phyloP scores from a whole-genome alignment of 2,888 invertebrate species.

The Eupithecia abbreviata region DNA sequence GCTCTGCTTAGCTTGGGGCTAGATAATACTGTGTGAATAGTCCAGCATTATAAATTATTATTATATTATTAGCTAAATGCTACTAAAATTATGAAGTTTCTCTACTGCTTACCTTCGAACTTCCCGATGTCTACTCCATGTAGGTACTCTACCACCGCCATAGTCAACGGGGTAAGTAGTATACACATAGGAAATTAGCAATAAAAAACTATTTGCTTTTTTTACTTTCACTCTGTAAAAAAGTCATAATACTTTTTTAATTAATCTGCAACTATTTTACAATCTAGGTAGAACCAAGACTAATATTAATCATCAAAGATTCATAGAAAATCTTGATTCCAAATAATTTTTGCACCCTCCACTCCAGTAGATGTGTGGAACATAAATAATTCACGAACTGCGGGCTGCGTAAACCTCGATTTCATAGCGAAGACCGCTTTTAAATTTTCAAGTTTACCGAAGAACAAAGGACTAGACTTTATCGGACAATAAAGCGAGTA shows the following conservation, averaged over 20 bases:
- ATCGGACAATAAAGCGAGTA: constrained; percentile 75
- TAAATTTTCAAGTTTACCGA: constrained; percentile 72
- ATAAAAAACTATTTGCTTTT: too few relatives aligned
- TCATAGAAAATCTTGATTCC: constrained; percentile 29
- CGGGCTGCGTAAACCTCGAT: constrained; percentile 59
- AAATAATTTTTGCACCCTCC: constrained; percentile 19
- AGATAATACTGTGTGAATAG: too few relatives aligned
- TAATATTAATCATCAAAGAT: neutral
- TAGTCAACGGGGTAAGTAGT: too few relatives aligned
- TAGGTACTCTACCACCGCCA: neutral
- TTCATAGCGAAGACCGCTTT: constrained; percentile 73
- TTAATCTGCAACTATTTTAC: too few relatives aligned
- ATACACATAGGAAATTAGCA: too few relatives aligned
- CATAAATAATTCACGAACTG: constrained; percentile 73
- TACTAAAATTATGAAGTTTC: neutral
- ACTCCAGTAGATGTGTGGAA: constrained; percentile 38
- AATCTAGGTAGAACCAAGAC: too few relatives aligned
- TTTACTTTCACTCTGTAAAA: too few relatives aligned
- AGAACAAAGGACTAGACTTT: constrained; percentile 74
- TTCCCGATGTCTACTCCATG: neutral
- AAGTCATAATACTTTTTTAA: too few relatives aligned
- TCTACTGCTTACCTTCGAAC: neutral
- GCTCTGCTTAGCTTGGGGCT: too few relatives aligned
- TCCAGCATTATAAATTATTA: too few relatives aligned
- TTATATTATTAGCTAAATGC: too few relatives aligned